Conservation (phyloP, 1,140 invertebrate species). For the Platorchestia sp. region DNA sequence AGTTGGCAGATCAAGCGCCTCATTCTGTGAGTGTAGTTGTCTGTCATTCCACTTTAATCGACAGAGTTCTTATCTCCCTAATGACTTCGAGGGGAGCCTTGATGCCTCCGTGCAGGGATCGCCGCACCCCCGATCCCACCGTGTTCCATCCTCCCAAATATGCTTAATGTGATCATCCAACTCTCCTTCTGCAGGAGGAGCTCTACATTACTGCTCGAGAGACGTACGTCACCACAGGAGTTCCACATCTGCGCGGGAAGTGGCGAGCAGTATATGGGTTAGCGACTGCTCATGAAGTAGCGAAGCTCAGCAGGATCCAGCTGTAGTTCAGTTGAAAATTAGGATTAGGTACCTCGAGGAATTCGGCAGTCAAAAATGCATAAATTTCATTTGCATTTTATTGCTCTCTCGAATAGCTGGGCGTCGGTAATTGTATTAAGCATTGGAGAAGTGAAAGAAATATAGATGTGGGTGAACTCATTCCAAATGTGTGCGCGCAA, state of each 20-base stretch:
- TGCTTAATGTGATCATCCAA: slow-evolving; percentile 44
- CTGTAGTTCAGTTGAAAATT: not conserved
- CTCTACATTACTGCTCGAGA: not conserved
- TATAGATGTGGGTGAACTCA: not conserved
- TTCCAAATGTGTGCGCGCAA: no score
- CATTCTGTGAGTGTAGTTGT: not conserved
- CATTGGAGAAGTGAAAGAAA: not conserved
- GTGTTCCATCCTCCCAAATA: slow-evolving; percentile 29
- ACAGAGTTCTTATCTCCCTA: slow-evolving; percentile 51
- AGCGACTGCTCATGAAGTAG: not conserved
- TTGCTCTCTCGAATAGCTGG: not conserved
- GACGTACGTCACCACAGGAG: not conserved
- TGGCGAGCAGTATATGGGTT: not conserved
- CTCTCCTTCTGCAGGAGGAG: not conserved
- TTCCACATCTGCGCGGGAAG: not conserved
- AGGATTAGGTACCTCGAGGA: not conserved
- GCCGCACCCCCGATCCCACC: slow-evolving; percentile 5
- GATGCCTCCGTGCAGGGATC: slow-evolving; percentile 8
- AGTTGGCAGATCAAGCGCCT: not conserved
- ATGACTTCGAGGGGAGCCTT: slow-evolving; percentile 41
- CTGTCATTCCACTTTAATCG: slow-evolving; percentile 53
- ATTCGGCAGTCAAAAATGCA: not conserved
- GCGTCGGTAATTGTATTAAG: not conserved
- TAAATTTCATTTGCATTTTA: not conserved
- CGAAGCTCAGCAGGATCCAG: not conserved